Conservation (phyloP, 2,113 vertebrate genomes). For the Passer domesticus region DNA sequence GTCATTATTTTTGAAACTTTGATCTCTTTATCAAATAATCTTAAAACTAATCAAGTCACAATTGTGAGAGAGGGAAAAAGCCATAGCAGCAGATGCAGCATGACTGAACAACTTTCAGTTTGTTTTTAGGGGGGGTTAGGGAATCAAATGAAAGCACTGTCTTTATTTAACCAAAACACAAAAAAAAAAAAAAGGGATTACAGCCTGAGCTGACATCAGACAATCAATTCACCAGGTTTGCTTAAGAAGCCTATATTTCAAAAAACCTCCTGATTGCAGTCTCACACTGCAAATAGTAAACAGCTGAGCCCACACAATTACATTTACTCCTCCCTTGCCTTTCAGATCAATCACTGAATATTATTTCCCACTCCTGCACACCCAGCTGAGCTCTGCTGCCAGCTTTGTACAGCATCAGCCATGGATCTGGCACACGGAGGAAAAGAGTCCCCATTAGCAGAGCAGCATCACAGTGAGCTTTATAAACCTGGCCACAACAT, state of each 20-base stretch:
- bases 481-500: neutral
- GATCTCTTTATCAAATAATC: neutral
- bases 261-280: neutral
- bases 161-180: neutral
- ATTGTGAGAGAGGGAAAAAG: neutral
- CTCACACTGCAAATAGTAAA: neutral
- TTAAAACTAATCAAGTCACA: neutral
- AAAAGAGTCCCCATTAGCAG: neutral
- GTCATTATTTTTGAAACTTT: neutral
- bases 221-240: neutral
- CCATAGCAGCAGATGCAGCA: neutral
- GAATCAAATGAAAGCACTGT: neutral
- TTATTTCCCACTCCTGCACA: neutral
- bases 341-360: neutral
- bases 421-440: neutral
- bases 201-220: rapidly evolving
- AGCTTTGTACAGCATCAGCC: neutral
- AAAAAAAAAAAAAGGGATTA: neutral
- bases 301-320: neutral
- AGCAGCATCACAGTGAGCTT: neutral
- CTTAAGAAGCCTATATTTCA: neutral
- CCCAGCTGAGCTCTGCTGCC: rapidly evolving
- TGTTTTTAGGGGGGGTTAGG: neutral
- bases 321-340: neutral
- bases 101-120: neutral